Conservation (phyloP, 2,888 invertebrate species). For the Ormyrus thymus region DNA sequence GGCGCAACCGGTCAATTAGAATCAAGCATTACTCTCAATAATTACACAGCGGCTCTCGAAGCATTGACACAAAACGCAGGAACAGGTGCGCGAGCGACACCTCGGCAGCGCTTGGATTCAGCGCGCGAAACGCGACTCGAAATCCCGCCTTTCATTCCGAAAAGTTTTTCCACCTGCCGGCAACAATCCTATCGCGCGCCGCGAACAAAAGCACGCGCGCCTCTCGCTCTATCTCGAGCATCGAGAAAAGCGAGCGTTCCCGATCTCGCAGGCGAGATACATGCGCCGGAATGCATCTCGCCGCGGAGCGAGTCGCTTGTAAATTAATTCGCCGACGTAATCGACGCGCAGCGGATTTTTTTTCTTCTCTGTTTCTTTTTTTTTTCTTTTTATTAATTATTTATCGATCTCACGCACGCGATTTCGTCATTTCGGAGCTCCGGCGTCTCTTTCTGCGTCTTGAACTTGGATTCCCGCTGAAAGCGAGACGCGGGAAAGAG, state of each 20-base stretch:
- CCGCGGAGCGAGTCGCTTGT: constrained; percentile 5
- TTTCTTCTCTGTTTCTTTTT: too few relatives aligned
- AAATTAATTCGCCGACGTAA: constrained; percentile 12
- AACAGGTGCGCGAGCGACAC: too few relatives aligned
- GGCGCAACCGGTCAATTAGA: too few relatives aligned
- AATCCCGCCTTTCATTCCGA: too few relatives aligned
- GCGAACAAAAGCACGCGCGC: too few relatives aligned
- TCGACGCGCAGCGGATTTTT: neutral
- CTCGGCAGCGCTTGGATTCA: too few relatives aligned
- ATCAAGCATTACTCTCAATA: too few relatives aligned
- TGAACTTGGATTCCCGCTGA: constrained; percentile 28
- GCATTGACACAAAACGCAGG: too few relatives aligned
- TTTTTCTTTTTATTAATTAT: constrained; percentile 11
- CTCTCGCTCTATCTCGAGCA: neutral
- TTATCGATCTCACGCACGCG: constrained; percentile 12
- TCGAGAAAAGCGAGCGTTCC: neutral
- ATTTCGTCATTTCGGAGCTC: neutral
- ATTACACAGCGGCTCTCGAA: too few relatives aligned
- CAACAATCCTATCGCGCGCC: too few relatives aligned
- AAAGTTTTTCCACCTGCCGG: too few relatives aligned
- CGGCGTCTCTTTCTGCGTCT: neutral
- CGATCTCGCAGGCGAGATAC: neutral
- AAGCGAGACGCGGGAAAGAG: neutral
- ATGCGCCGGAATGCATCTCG: constrained; percentile 33
- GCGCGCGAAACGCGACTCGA: too few relatives aligned